Evolutionary conservation across 1,140 invertebrate species (phyloP), one percentile per base, ranked within the genome.

Genomic region (Lepeophtheirus salmonis): DNA sequence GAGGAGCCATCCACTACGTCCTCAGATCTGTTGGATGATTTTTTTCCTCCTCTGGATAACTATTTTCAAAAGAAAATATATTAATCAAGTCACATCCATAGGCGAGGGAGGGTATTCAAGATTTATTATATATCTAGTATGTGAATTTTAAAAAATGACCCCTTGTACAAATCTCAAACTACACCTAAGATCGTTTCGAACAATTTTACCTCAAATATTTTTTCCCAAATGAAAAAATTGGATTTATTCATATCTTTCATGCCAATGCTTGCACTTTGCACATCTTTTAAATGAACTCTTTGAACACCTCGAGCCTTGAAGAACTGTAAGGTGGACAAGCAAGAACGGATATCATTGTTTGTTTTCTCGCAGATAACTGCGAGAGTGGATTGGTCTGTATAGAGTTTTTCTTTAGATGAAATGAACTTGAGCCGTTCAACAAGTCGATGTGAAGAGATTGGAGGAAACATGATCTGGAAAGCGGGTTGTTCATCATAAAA

Each of bases 161-260:
- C n/a, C n/a, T n/a, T n/a, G n/a, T n/a, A n/a, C n/a, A n/a, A n/a
- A n/a, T n/a, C n/a, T n/a, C n/a, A n/a, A n/a, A n/a, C n/a, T n/a
- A n/a, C n/a, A n/a, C n/a, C n/a, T n/a, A n/a, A n/a, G n/a, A n/a
- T n/a, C n/a, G n/a, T n/a, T n/a, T n/a, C n/a, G n/a, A n/a, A n/a
- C n/a, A n/a, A n/a, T n/a, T 41, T 54, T 54, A 84, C 72, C 50
- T 82, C 79, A 68, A 95, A 88, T 21, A 95, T 79, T 21, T 82
- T 79, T 67, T 81, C 79, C 82, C 89, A 88, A 0, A 87, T 80
- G 67, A 82, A 77, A 71, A 94, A 91, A 18, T 94, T 72, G 22
- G 81, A 83, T 69, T 86, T 86, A 49, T 85, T 81, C 26, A 79
- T 78, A 68, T 96, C 89, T 70, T 94, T 96, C 56, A 82, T 77